phyloP scores from a whole-genome alignment of 2,888 invertebrate genomes.

The Apoderus coryli region DNA sequence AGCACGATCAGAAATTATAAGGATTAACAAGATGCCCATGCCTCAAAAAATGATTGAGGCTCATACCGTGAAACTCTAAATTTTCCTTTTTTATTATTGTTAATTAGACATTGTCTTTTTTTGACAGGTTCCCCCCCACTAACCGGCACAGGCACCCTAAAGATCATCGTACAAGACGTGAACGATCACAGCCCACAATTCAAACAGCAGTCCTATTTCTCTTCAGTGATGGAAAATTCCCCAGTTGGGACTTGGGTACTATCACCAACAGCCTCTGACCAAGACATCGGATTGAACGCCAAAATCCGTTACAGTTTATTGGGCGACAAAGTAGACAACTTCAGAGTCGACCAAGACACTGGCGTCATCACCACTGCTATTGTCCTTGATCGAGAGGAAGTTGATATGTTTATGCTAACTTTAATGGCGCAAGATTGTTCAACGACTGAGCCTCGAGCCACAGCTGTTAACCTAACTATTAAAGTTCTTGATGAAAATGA shows the following conservation, averaged over 20 bases:
- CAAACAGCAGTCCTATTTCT: conserved; percentile 63
- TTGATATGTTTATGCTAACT: conserved; percentile 60
- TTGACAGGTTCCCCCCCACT: conserved; percentile 76
- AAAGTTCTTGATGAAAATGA: conserved; percentile 71
- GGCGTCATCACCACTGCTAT: conserved; percentile 65
- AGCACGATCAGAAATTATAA: no score
- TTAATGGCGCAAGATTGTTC: conserved; percentile 83
- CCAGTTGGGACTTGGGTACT: conserved; percentile 64
- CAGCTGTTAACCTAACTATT: conserved; percentile 72
- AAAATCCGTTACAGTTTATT: conserved; percentile 73
- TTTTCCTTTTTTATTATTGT: no score
- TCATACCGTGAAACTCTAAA: no score
- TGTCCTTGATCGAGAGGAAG: conserved; percentile 66
- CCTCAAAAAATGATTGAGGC: no score
- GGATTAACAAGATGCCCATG: no score
- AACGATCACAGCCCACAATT: conserved; percentile 90
- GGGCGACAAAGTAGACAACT: conserved; percentile 67
- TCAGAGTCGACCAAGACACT: conserved; percentile 61
- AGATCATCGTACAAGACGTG: conserved; percentile 81
- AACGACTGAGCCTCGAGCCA: conserved; percentile 67
- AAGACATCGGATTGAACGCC: conserved; percentile 72
- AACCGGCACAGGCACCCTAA: conserved; percentile 83
- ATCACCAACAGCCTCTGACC: conserved; percentile 64
- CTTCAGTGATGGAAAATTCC: conserved; percentile 68
- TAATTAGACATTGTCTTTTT: no score